These are phyloP conservation scores for Smittia sp. DNA, from an alignment of 2,888 invertebrate genomes.

Conservation along the genomic window DNA sequence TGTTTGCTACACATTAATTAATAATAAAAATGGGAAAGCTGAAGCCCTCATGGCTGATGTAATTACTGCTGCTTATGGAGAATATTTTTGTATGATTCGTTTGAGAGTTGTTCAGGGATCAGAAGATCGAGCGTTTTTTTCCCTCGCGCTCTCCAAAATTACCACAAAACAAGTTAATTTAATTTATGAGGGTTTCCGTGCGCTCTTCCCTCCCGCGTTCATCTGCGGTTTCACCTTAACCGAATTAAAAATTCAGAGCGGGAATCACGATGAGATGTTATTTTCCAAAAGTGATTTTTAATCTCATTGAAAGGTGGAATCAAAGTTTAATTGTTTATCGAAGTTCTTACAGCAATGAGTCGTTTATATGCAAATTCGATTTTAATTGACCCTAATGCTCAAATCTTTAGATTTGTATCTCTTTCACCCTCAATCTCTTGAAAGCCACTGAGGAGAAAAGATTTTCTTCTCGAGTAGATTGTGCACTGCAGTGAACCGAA, in stretches of 20 bases:
- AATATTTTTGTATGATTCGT: slow-evolving; percentile 35
- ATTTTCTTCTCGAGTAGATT: slow-evolving; percentile 23
- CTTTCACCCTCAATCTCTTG: not conserved
- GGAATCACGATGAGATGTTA: not conserved
- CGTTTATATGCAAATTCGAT: not conserved
- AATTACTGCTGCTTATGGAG: slow-evolving; percentile 27
- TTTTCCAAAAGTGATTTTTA: not conserved
- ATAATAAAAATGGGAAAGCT: slow-evolving; percentile 16
- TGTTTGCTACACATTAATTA: slow-evolving; percentile 26
- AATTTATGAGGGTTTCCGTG: slow-evolving; percentile 31
- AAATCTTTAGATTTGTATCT: not conserved
- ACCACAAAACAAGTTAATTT: slow-evolving; percentile 36
- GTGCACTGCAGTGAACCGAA: slow-evolving; percentile 26
- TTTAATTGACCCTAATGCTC: slow-evolving; percentile 10
- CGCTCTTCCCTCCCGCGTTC: not conserved
- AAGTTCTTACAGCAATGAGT: not conserved
- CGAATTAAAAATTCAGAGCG: slow-evolving; percentile 24
- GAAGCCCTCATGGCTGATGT: slow-evolving; percentile 27
- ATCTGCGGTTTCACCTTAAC: not conserved
- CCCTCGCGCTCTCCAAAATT: not conserved
- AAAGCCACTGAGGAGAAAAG: too few relatives aligned
- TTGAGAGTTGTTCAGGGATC: slow-evolving; percentile 23
- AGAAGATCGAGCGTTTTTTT: slow-evolving; percentile 14
- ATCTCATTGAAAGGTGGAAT: not conserved
- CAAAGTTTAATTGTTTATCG: slow-evolving; percentile 5